Conservation (phyloP, 2,113 vertebrate species). For the Poeciliopsis turrubarensis region DNA sequence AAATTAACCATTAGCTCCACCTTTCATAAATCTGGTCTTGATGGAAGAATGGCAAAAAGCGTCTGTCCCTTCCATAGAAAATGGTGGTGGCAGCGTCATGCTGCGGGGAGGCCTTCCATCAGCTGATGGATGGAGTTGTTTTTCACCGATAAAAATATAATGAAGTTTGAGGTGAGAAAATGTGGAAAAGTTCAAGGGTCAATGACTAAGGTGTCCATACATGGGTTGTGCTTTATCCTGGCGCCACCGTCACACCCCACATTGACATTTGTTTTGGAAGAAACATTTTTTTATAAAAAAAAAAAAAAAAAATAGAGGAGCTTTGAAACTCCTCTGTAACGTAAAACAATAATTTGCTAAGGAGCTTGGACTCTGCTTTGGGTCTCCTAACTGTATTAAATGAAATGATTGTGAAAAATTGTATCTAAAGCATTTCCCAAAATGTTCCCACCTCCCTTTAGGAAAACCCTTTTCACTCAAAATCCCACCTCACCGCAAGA, state of each 20-base stretch:
- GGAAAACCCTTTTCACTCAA: conserved; percentile 39
- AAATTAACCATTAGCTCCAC: not conserved
- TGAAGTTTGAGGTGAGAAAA: not conserved
- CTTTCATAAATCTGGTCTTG: not conserved
- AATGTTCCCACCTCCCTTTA: conserved; percentile 13
- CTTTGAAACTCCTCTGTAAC: not conserved
- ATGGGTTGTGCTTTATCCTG: too few species aligned
- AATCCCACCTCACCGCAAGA: conserved; percentile 46
- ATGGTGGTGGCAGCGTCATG: not conserved
- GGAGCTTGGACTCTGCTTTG: not conserved
- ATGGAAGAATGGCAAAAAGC: not conserved
- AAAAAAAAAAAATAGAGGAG: too few species aligned
- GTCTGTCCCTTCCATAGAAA: not conserved
- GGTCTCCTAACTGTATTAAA: not conserved
- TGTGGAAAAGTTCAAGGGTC: not conserved
- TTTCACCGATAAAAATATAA: not conserved
- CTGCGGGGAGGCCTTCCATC: not conserved
- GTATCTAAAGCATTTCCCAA: conserved; percentile 4
- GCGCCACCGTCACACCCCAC: too few species aligned
- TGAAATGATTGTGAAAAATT: not conserved
- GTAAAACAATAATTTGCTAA: not conserved
- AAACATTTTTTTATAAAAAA: too few species aligned
- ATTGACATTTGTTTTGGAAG: too few species aligned
- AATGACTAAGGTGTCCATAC: too few species aligned
- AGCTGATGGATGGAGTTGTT: not conserved